phyloP scores from a whole-genome alignment of 2,113 vertebrate genomes.

The Dendropsophus ebraccatus region DNA sequence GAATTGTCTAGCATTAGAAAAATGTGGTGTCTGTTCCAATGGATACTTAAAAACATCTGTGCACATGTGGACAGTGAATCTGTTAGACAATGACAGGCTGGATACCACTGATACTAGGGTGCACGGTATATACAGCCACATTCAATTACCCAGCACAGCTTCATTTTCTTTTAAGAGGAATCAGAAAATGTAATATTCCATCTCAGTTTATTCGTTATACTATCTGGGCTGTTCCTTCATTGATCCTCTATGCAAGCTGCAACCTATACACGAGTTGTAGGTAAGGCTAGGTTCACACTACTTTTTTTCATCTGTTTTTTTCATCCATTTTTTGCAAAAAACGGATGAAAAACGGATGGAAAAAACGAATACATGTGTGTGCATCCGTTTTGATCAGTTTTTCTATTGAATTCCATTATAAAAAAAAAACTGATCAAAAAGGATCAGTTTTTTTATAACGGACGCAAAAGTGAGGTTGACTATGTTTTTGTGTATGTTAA shows the following conservation, averaged over 20 bases:
- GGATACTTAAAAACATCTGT: constrained; percentile 23
- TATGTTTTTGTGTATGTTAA: no score
- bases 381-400: no score
- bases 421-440: no score
- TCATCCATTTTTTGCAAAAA: no score
- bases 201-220: not conserved
- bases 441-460: no score
- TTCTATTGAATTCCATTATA: no score
- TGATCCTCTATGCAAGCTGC: not conserved
- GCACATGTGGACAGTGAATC: constrained; percentile 28
- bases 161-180: not conserved
- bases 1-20: constrained; percentile 20
- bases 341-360: no score
- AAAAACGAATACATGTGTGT: no score
- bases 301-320: no score
- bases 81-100: not conserved
- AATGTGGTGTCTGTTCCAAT: constrained; percentile 6
- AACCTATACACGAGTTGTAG: not conserved
- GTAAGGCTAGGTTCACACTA: no score
- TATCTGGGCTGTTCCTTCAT: not conserved
- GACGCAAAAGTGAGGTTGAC: no score
- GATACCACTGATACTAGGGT: not conserved
- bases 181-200: not conserved
- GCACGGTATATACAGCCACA: not conserved
- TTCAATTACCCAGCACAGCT: not conserved